phyloP scores from a whole-genome alignment of 1,140 invertebrate species.

The Apis cerana region DNA sequence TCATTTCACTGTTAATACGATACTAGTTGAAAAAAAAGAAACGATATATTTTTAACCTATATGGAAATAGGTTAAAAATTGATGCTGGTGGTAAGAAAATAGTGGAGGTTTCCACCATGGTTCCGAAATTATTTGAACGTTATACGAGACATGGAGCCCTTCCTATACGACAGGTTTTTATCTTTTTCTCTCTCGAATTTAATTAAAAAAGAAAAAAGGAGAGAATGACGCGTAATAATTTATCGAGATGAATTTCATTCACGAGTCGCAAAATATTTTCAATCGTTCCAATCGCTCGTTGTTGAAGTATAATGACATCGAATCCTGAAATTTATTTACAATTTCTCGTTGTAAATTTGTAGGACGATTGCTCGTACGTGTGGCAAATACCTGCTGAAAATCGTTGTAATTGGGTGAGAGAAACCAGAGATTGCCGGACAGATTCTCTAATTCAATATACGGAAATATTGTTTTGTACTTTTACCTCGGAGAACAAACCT shows the following conservation, averaged over 20 bases:
- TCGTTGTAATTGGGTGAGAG: slow-evolving; percentile 73
- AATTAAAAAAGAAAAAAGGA: background rate
- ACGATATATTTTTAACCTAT: too few relatives aligned
- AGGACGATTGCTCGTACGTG: slow-evolving; percentile 78
- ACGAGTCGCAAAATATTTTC: too few relatives aligned
- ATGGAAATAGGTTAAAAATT: background rate
- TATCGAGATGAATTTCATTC: too few relatives aligned
- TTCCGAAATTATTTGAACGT: background rate
- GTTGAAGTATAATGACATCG: too few relatives aligned
- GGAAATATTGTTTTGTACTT: slow-evolving; percentile 72
- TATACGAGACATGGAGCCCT: slow-evolving; percentile 58
- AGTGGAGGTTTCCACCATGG: slow-evolving; percentile 2
- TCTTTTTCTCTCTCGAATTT: background rate
- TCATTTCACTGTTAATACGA: background rate
- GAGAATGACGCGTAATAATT: too few relatives aligned
- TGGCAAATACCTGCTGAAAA: slow-evolving; percentile 70
- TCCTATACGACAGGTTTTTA: slow-evolving; percentile 63
- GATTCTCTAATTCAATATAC: slow-evolving; percentile 72
- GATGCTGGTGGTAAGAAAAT: too few relatives aligned
- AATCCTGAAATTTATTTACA: background rate
- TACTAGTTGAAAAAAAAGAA: too few relatives aligned
- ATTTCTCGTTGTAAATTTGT: slow-evolving; percentile 6
- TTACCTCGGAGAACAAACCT: slow-evolving; percentile 59
- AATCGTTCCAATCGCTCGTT: too few relatives aligned
- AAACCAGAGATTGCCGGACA: slow-evolving; percentile 68